Conservation (phyloP, 2,797 vertebrate genomes). For the Linurgus olivaceus region DNA sequence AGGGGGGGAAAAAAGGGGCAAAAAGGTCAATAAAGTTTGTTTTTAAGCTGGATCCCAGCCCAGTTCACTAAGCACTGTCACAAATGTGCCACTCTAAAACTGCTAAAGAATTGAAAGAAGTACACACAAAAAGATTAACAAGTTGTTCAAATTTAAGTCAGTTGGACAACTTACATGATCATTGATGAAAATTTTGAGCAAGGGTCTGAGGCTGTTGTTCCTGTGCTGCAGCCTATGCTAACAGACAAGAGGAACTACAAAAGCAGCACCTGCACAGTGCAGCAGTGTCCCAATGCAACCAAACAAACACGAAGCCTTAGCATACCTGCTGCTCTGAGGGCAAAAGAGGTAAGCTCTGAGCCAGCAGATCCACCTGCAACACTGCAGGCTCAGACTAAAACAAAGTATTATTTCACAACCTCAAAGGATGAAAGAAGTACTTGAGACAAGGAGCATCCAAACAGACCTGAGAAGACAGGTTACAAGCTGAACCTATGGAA, state of each 20-base stretch:
- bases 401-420: not conserved
- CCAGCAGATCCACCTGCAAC: not conserved
- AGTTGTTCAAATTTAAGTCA: not conserved
- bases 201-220: not conserved
- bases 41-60: not conserved
- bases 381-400: not conserved
- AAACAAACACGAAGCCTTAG: rapidly evolving
- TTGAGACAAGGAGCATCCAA: not conserved
- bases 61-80: not conserved
- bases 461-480: not conserved
- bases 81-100: not conserved
- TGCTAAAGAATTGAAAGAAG: not conserved
- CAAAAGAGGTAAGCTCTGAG: not conserved
- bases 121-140: not conserved
- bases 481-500: not conserved
- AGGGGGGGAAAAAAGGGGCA: rapidly evolving
- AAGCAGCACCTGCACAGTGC: not conserved
- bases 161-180: not conserved
- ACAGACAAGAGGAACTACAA: not conserved
- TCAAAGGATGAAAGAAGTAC: not conserved
- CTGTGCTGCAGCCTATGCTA: not conserved
- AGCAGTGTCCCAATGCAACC: not conserved
- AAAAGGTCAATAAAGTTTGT: not conserved
- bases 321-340: not conserved
- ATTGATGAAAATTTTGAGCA: not conserved